A percentile compares a stretch with the other conserved stretches of the same genome.
Conservation (phyloP, 2,113 vertebrate genomes). For the Edolisoma coerulescens region DNA sequence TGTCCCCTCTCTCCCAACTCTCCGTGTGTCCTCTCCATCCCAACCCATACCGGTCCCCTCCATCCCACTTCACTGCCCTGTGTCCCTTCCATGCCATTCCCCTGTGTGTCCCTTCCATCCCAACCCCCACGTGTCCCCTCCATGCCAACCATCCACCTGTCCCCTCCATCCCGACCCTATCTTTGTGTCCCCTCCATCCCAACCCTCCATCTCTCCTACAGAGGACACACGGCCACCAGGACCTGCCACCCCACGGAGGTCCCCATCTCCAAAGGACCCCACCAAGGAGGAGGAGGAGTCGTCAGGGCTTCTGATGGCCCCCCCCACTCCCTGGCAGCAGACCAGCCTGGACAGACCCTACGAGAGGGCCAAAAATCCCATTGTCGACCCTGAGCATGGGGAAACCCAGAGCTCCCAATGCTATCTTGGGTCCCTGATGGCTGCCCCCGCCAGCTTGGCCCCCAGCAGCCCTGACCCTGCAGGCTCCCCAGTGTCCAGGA, state of each 20-base stretch:
- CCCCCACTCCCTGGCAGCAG: not conserved
- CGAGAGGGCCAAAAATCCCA: not conserved
- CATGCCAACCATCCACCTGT: not conserved
- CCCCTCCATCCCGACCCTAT: not conserved
- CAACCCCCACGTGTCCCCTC: not conserved
- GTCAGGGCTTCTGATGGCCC: accelerated
- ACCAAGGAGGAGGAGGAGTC: not conserved
- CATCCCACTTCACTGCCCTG: not conserved
- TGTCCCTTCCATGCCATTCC: not conserved
- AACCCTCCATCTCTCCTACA: not conserved
- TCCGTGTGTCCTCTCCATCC: not conserved
- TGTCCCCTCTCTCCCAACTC: not conserved
- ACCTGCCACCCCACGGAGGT: not conserved
- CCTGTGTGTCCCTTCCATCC: not conserved
- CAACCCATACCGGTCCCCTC: not conserved
- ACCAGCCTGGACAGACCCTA: not conserved
- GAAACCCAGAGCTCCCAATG: not conserved
- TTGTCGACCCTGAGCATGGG: accelerated
- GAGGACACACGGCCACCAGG: not conserved
- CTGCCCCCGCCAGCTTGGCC: not conserved
- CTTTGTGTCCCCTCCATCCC: not conserved
- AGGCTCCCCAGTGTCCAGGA: not conserved
- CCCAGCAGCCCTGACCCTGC: accelerated
- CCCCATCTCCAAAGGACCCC: not conserved
- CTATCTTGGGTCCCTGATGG: not conserved